Conservation (phyloP, 2,113 vertebrate species). For the Nycticebus coucang region DNA sequence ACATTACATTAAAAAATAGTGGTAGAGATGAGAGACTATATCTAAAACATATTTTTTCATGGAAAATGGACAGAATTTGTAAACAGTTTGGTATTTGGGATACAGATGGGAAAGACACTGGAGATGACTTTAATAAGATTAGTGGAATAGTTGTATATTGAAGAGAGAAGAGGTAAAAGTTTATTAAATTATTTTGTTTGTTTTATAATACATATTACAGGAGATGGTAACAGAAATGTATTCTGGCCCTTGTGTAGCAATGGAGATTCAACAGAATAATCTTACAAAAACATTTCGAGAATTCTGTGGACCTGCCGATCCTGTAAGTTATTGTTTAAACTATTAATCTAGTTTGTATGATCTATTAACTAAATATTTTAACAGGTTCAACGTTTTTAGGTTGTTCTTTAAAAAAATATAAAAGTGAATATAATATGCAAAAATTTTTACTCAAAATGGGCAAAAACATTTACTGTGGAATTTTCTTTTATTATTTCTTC, state of each 20-base stretch:
- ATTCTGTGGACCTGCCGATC: conserved; percentile 95
- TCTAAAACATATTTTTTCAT: background rate
- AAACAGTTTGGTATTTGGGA: background rate
- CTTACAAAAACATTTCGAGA: conserved; percentile 91
- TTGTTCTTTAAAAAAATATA: background rate
- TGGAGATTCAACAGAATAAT: conserved; percentile 90
- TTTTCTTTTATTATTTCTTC: background rate
- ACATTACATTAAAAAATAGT: background rate
- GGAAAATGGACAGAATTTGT: background rate
- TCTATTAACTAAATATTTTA: background rate
- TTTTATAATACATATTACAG: conserved; percentile 77
- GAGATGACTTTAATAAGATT: background rate
- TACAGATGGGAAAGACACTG: background rate
- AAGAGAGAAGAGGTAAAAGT: background rate
- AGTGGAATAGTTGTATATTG: background rate
- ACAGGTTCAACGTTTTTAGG: background rate
- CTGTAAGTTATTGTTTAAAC: conserved; percentile 89
- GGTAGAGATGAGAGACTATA: background rate
- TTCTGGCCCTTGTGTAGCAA: conserved; percentile 93
- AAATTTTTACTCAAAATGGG: conserved; percentile 4
- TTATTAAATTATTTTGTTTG: background rate
- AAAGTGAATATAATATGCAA: conserved; percentile 7
- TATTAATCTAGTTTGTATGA: background rate
- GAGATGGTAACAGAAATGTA: conserved; percentile 94
- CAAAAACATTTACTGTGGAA: background rate